A percentile compares a stretch with the other conserved stretches of the same genome.
phyloP scores from a whole-genome alignment of 2,888 invertebrate genomes.

The Vandiemenella viatica region DNA sequence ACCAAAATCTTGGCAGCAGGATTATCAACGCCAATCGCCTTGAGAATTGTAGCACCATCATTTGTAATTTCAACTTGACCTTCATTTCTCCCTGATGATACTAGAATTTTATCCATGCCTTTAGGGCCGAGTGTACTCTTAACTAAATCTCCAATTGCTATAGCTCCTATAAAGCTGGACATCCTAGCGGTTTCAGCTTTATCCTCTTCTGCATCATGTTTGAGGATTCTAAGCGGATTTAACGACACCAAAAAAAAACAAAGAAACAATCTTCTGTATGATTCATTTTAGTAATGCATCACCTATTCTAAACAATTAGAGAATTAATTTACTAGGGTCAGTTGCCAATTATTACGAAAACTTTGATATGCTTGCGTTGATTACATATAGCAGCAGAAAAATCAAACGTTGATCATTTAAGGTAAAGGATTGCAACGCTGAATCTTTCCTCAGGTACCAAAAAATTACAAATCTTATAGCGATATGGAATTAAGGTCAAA shows the following conservation, averaged over 20 bases:
- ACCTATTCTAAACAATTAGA: too few relatives aligned
- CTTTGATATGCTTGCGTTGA: too few relatives aligned
- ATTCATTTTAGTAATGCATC: too few relatives aligned
- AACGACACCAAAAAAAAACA: constrained; percentile 46
- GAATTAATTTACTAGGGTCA: too few relatives aligned
- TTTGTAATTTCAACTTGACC: constrained; percentile 91
- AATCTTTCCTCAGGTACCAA: too few relatives aligned
- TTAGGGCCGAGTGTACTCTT: constrained; percentile 98
- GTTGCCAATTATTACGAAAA: too few relatives aligned
- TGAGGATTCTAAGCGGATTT: constrained; percentile 87
- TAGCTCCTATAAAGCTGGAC: constrained; percentile 96
- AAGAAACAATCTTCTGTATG: too few relatives aligned
- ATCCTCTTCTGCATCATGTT: constrained; percentile 94
- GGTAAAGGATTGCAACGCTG: too few relatives aligned
- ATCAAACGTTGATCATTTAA: too few relatives aligned
- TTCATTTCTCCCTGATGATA: constrained; percentile 61
- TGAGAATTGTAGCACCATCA: constrained; percentile 96
- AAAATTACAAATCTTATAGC: too few relatives aligned
- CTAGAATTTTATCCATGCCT: constrained; percentile 91
- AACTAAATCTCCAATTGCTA: constrained; percentile 95
- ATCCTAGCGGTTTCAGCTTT: constrained; percentile 92
- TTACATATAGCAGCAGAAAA: too few relatives aligned
- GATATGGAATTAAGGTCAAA: too few relatives aligned
- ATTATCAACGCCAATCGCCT: constrained; percentile 92
- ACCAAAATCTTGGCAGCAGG: constrained; percentile 97